phyloP scores from a whole-genome alignment of 2,113 vertebrate genomes.

The Solenodon paradoxus region DNA sequence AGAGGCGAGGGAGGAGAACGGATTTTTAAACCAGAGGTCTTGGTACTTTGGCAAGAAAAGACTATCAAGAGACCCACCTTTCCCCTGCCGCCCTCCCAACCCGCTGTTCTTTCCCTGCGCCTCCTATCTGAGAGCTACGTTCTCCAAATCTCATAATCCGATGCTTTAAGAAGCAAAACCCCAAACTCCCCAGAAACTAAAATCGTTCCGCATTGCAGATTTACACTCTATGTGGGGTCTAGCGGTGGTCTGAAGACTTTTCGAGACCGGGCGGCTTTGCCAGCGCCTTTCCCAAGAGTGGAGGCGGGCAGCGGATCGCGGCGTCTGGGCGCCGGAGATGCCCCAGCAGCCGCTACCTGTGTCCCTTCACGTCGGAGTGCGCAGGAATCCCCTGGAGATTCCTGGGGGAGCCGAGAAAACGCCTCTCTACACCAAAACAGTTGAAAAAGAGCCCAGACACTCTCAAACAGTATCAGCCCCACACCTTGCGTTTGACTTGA shows the following conservation, averaged over 20 bases:
- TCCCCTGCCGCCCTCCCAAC: not conserved
- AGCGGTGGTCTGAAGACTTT: not conserved
- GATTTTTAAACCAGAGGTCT: not conserved
- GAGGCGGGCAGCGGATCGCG: not conserved
- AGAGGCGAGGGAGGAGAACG: not conserved
- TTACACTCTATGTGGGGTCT: not conserved
- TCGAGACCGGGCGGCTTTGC: not conserved
- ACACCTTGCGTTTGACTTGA: not conserved
- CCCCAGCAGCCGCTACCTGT: slow-evolving; percentile 7
- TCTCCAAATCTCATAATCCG: not conserved
- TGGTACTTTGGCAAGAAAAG: not conserved
- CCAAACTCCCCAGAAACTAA: not conserved
- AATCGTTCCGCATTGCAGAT: not conserved
- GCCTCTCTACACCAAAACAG: not conserved
- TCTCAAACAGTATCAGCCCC: not conserved
- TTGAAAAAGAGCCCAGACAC: not conserved
- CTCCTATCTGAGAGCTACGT: not conserved
- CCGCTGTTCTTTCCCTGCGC: not conserved
- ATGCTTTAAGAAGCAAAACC: not conserved
- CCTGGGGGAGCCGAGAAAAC: not conserved
- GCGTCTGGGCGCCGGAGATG: not conserved
- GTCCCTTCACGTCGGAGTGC: not conserved
- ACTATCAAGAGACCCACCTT: not conserved
- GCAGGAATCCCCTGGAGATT: not conserved
- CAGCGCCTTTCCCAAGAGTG: fast-evolving